A percentile compares a stretch with the other conserved stretches of the same genome.
These are phyloP conservation scores for Ardeotis arabs DNA, from an alignment of 2,113 vertebrate species.

Conservation along the genomic window DNA sequence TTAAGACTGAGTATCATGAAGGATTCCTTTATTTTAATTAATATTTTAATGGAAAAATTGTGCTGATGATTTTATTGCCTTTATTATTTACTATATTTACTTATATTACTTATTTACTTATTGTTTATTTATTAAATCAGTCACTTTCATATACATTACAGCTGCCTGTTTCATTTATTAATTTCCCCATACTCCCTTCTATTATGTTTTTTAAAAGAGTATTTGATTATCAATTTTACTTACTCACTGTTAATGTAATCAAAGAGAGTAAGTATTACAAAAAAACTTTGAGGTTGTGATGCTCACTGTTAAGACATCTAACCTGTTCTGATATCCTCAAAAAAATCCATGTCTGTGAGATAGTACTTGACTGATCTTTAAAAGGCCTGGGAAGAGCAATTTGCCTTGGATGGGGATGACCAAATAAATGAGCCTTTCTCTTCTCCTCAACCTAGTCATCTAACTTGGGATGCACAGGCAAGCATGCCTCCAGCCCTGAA, in stretches of 20 bases:
- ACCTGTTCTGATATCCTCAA: neutral
- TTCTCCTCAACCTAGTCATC: neutral
- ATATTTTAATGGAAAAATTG: conserved; percentile 1
- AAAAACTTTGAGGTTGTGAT: neutral
- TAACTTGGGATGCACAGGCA: neutral
- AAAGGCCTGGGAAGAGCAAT: neutral
- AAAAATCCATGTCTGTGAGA: neutral
- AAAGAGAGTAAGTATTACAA: neutral
- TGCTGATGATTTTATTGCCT: neutral
- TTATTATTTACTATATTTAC: conserved; percentile 32
- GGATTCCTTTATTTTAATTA: conserved; percentile 22
- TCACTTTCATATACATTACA: neutral
- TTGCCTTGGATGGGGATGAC: neutral
- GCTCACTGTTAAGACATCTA: fast-evolving
- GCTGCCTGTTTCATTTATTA: neutral
- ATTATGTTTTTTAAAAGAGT: neutral
- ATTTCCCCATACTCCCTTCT: neutral
- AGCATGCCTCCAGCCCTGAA: neutral
- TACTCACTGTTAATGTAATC: neutral
- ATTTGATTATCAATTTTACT: neutral
- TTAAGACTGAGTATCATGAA: neutral
- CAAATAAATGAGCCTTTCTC: neutral
- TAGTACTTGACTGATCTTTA: neutral
- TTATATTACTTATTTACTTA: no score
- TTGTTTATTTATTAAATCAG: neutral